Base-by-base conservation (phyloP, 35 echinoderm and acorn worm species). In the Ophioderma brevispina region DNA sequence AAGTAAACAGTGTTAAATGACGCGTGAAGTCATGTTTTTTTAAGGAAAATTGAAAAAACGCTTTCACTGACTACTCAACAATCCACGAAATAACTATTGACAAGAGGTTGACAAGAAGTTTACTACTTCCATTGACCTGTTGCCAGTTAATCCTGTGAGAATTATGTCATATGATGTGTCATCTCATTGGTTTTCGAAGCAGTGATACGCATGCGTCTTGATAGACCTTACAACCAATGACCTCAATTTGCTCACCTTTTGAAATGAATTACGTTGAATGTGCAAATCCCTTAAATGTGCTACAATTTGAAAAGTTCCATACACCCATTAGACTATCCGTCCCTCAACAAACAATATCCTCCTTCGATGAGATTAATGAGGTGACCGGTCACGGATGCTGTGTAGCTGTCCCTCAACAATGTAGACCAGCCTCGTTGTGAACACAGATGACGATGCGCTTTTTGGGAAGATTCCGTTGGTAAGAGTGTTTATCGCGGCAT, bases 361-460 rank as follows among this genome's bases (percentile, higher is more conserved):
- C 94, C 95, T 30, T 93, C 78, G 33, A 97, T 87, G 38, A 97
- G 84, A 33, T 89, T n/a, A 88, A 18, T 55, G 63, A 14, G 95
- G 91, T 35, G 92, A 91, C 78, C 95, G 93, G 30, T 97, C 88
- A 23, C 87, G 32, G 40, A 97, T 79, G 59, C 95, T 97, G 49
- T 94, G 81, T 33, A 97, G 38, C n/a, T 14, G 95, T 94, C 39
- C n/a, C 95, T 75, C 1, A 97, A 63, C 18, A 97, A 75, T 0
- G 91, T 93, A 23, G 92, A 94, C 87, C 92, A 94, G 95, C 95
- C 85, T 97, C 95, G 50, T 97, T 97, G 59, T 97, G 95, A 38
- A 93, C 93, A 77, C 88, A 93, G 18, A 97, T 90, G 76, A 97
- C 94, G 39, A 97, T 91, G 55, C 91, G 90, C 0, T 91, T 97